Base-by-base conservation (phyloP, 2,888 invertebrate genomes). In the Agriotes lineatus region DNA sequence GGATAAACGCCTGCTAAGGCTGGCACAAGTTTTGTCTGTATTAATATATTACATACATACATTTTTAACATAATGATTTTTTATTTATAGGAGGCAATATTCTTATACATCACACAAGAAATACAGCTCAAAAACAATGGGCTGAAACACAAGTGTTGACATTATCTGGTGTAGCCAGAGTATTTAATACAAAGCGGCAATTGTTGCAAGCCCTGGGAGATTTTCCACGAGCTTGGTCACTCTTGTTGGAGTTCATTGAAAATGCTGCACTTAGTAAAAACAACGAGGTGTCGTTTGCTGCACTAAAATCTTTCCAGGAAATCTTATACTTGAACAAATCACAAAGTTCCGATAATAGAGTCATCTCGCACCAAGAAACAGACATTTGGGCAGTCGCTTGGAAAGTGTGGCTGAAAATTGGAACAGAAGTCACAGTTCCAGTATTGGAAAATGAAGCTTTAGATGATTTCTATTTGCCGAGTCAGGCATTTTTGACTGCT, bases 91-190 rank as follows among this genome's bases (percentile, higher is more conserved):
- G 95, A 45, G 96, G 93, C 67, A 97, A 96, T 81, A 96, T 99
- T 75, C 88, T 99, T 3, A 98, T 99, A 77, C 99, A 99, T 84
- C 99, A 99, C 85, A 96, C 98, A 0, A 89, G 99, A 67, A 99
- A 99, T 84, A 99, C 99, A 0, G 98, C 98, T 52, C 97, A 97
- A 84, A 99, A 99, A 79, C 99, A 99, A 81, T 99, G 98, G 98
- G 97, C 98, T 0, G 98, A 99, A 85, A 99, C 99, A 0, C 96
- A 97, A 87, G 97, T 95, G 37, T 83, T 96, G 69, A 95, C 96
- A 0, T 84, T 96, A 10, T 95, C 95, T 1, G 97, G 97, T 0
- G 97, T 97, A 16, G 96, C 96, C 0, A 88, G 97, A 71, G 97
- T 89, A 10, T 97, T 98, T 85, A 96, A 96, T 82, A 94, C 96